Percentiles rank a stretch among this genome's conserved stretches.
phyloP scores from a whole-genome alignment of 2,113 vertebrate species.

The Micromys minutus region DNA sequence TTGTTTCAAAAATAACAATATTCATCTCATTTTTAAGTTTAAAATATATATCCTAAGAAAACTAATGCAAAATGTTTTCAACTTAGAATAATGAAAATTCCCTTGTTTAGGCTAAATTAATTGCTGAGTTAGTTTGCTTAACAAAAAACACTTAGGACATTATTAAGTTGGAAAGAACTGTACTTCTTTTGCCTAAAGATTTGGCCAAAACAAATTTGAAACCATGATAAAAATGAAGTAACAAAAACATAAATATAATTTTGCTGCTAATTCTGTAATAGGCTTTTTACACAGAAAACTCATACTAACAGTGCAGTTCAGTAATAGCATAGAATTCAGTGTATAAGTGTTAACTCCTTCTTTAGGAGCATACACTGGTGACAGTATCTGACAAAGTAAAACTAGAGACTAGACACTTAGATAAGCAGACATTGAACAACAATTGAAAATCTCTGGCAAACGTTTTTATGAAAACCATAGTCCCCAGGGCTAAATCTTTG shows the following conservation, averaged over 20 bases:
- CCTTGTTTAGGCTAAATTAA: not conserved
- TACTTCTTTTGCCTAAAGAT: not conserved
- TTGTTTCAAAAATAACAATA: not conserved
- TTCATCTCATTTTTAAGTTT: not conserved
- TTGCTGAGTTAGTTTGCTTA: not conserved
- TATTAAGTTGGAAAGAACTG: not conserved
- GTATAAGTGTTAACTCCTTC: not conserved
- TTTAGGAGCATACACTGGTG: not conserved
- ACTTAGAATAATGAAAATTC: not conserved
- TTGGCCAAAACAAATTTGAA: not conserved
- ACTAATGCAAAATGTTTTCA: not conserved
- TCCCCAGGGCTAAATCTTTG: rapidly evolving
- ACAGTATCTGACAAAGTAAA: not conserved
- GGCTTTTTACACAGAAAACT: not conserved
- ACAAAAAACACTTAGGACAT: not conserved
- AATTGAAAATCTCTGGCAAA: not conserved
- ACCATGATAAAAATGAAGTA: not conserved
- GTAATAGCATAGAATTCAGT: not conserved
- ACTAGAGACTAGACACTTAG: not conserved
- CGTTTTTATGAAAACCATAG: not conserved
- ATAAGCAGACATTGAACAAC: not conserved
- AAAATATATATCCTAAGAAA: not conserved
- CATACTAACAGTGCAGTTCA: not conserved
- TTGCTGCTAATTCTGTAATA: not conserved
- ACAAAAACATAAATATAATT: not conserved